phyloP scores from a whole-genome alignment of 2,113 vertebrate genomes.

The Microcebus griseorufus region DNA sequence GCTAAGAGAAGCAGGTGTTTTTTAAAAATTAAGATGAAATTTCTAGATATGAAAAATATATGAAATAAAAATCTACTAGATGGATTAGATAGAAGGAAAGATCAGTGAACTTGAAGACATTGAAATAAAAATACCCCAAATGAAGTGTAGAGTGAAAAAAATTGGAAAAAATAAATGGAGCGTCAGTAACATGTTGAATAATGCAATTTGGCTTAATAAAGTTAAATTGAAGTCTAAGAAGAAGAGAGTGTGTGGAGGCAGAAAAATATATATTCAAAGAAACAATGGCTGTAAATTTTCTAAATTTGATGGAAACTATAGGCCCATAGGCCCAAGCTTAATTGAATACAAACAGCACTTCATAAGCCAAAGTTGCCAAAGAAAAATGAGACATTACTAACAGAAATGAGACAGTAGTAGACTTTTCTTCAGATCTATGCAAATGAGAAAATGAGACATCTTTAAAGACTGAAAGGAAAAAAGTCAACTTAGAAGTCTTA shows the following conservation, averaged over 20 bases:
- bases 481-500: neutral
- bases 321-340: neutral
- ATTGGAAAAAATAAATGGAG: neutral
- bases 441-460: neutral
- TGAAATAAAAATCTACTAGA: neutral
- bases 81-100: neutral
- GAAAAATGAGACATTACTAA: neutral
- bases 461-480: neutral
- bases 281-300: neutral
- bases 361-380: neutral
- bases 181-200: neutral
- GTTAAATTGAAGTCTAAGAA: neutral
- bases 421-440: neutral
- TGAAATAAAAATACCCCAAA: neutral
- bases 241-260: neutral
- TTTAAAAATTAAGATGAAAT: neutral
- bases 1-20: neutral
- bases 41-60: neutral
- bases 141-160: neutral
- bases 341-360: neutral
- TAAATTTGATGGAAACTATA: neutral
- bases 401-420: neutral
- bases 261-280: neutral
- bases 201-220: neutral
- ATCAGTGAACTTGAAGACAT: neutral